phyloP scores from a whole-genome alignment of 2,888 invertebrate genomes.

The Dolomedes plantarius region DNA sequence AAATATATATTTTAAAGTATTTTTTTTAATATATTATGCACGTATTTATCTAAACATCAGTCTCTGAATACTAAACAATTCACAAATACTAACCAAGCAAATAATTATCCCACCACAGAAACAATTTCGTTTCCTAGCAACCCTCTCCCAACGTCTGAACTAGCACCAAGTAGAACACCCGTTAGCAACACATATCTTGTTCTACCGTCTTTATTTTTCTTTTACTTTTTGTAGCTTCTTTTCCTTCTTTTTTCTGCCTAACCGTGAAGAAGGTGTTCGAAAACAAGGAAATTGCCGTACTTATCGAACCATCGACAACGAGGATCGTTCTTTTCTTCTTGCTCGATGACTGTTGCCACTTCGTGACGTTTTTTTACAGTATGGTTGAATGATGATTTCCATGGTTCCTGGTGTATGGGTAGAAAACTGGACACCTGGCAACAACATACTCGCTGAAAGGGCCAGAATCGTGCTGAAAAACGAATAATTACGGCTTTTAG shows the following conservation, averaged over 20 bases:
- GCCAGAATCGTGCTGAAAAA: too few relatives aligned
- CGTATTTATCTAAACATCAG: too few relatives aligned
- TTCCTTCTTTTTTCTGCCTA: too few relatives aligned
- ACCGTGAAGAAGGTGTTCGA: neutral
- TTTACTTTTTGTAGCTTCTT: neutral
- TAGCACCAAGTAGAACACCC: neutral
- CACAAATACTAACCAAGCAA: too few relatives aligned
- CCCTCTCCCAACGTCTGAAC: neutral
- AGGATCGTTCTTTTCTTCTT: slow-evolving; percentile 1
- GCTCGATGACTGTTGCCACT: neutral
- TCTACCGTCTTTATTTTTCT: neutral
- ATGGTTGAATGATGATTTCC: neutral
- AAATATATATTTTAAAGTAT: too few relatives aligned
- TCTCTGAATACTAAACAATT: too few relatives aligned
- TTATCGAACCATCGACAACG: neutral
- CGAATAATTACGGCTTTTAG: too few relatives aligned
- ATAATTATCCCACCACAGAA: too few relatives aligned
- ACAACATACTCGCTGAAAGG: too few relatives aligned
- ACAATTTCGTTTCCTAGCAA: too few relatives aligned
- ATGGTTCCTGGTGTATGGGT: too few relatives aligned
- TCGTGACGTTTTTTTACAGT: neutral
- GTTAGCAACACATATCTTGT: neutral
- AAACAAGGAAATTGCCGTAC: neutral
- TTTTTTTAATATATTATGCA: too few relatives aligned
- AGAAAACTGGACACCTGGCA: neutral